phyloP scores from a whole-genome alignment of 2,113 vertebrate genomes.

The Hemicordylus capensis region DNA sequence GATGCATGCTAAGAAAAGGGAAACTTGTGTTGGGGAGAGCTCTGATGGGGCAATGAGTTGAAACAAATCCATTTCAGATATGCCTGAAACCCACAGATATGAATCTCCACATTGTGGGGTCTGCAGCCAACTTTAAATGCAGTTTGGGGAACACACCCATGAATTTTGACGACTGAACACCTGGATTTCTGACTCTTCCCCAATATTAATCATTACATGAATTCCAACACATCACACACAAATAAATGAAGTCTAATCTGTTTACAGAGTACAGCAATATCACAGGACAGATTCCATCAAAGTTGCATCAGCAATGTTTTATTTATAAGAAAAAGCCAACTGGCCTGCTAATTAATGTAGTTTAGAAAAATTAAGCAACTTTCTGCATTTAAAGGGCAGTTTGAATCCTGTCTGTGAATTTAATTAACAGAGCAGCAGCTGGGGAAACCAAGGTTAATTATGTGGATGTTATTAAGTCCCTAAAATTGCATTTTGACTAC shows the following conservation, averaged over 20 bases:
- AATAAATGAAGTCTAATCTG: not conserved
- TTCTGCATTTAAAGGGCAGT: slow-evolving; percentile 23
- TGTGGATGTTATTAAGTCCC: slow-evolving; percentile 15
- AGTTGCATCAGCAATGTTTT: not conserved
- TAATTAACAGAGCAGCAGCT: slow-evolving; percentile 23
- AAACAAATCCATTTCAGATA: too few species aligned
- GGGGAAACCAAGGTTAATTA: slow-evolving; percentile 25
- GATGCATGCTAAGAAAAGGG: too few species aligned
- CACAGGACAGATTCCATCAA: not conserved
- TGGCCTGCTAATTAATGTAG: not conserved
- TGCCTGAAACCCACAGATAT: too few species aligned
- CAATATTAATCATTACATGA: not conserved
- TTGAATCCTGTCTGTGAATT: slow-evolving; percentile 24
- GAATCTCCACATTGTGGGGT: too few species aligned
- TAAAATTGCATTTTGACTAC: slow-evolving; percentile 26
- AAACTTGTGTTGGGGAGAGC: too few species aligned
- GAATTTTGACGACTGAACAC: too few species aligned
- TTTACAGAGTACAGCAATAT: not conserved
- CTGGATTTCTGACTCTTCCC: not conserved
- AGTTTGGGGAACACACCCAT: too few species aligned
- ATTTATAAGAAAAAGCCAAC: not conserved
- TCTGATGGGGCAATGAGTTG: too few species aligned
- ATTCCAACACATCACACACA: not conserved
- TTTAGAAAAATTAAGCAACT: not conserved
- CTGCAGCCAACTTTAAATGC: too few species aligned